A percentile compares a stretch with the other conserved stretches of the same genome.
Conservation (phyloP, 2,888 invertebrate genomes). For the Ischnura elegans region DNA sequence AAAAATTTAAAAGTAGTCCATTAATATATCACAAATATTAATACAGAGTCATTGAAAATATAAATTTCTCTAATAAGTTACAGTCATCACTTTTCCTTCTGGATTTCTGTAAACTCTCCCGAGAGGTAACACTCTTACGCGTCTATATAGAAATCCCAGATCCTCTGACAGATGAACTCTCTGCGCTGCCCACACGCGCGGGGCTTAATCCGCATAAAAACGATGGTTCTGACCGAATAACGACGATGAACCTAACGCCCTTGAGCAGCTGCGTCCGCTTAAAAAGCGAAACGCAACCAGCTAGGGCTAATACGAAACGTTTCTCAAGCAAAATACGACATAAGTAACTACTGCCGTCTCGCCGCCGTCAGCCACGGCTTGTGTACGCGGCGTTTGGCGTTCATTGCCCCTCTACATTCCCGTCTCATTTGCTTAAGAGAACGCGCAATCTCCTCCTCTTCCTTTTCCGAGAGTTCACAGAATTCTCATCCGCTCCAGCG, state of each 20-base stretch:
- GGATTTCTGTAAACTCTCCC: too few species aligned
- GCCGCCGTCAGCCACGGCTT: not conserved
- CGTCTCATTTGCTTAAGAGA: not conserved
- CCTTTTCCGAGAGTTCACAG: not conserved
- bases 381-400: not conserved
- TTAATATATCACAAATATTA: too few species aligned
- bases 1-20: too few species aligned
- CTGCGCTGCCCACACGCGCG: not conserved
- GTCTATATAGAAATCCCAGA: not conserved
- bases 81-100: too few species aligned
- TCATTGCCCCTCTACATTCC: not conserved
- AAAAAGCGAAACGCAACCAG: not conserved
- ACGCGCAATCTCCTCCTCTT: not conserved
- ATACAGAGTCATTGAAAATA: too few species aligned
- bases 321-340: not conserved
- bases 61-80: too few species aligned
- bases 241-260: not conserved
- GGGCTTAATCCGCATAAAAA: not conserved
- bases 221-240: not conserved
- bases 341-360: not conserved
- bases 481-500: not conserved
- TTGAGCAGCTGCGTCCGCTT: not conserved
- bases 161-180: not conserved
- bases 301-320: not conserved
- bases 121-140: too few species aligned